These are phyloP conservation scores for Tetropium fuscum DNA, from an alignment of 2,888 invertebrate species.

Conservation along the genomic window DNA sequence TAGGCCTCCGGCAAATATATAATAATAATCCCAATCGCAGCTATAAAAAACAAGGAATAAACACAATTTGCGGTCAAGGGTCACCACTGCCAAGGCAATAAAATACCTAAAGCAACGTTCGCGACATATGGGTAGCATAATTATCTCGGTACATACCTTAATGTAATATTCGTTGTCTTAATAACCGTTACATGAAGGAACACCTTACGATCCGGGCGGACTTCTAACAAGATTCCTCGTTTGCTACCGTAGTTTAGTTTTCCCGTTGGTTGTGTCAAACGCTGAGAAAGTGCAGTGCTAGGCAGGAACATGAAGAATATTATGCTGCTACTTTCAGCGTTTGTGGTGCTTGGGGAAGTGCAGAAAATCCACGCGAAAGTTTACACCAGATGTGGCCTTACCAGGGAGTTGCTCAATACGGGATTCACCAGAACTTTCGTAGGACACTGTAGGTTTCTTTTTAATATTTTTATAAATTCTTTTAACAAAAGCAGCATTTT, in stretches of 20 bases:
- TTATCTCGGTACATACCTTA: slow-evolving; percentile 5
- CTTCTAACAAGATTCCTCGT: neutral
- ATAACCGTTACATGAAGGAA: too few species aligned
- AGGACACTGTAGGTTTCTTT: slow-evolving; percentile 75
- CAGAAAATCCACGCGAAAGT: slow-evolving; percentile 66
- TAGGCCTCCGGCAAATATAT: too few species aligned
- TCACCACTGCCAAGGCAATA: slow-evolving; percentile 35
- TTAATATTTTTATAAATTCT: too few species aligned
- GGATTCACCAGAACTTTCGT: slow-evolving; percentile 76
- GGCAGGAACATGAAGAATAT: slow-evolving; percentile 5
- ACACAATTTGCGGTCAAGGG: slow-evolving; percentile 30
- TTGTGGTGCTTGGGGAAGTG: slow-evolving; percentile 6
- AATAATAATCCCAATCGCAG: too few species aligned
- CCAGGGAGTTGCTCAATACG: slow-evolving; percentile 73
- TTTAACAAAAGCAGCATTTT: too few species aligned
- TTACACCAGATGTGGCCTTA: slow-evolving; percentile 76
- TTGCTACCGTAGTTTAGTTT: neutral
- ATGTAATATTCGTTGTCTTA: neutral
- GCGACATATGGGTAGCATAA: slow-evolving; percentile 14
- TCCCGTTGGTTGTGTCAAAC: too few species aligned
- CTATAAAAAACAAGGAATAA: too few species aligned
- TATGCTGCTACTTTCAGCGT: neutral
- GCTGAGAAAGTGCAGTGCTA: neutral
- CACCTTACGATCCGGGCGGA: neutral
- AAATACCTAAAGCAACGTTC: slow-evolving; percentile 26